Base-by-base conservation (phyloP, 2,888 invertebrate genomes). In the Drosophila neonasuta region DNA sequence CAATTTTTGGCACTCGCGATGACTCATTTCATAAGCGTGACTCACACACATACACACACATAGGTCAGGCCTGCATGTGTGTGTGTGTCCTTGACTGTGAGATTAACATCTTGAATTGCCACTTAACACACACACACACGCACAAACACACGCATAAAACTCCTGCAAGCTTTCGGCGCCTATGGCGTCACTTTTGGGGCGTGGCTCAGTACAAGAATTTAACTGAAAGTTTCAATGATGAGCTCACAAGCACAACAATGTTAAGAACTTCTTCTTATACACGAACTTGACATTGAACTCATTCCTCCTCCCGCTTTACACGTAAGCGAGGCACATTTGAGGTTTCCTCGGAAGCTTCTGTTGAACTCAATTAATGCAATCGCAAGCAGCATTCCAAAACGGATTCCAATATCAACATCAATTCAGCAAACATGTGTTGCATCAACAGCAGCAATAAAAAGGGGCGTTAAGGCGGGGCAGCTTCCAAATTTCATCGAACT, bases 251-350 rank as follows among this genome's bases (percentile, higher is more conserved):
- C 36, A 52, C 29, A 32, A 34, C 24, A 55, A 54, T 29, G n/a
- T 15, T 41, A 48, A 42, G 20, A 15, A 39, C 45, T 32, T 32
- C 45, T 32, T 32, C 32, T 32, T 44, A 8, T 34, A 9, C 80
- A 73, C 60, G 80, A 82, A 79, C 86, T 82, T 80, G 86, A 77
- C 86, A 83, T 86, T 80, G 80, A 80, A 80, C 46, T 49, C 13
- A 32, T 32, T 24, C 20, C 20, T 20, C 20, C 20, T 20, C 20
- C 20, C 20, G 20, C 20, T 24, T 24, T 8, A 17, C 17, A 2
- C 17, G 17, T 17, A 51, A 29, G 34, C 8, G 39, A 32, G 15
- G 20, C 17, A 10, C 13, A 24, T 24, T 39, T 51, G 10, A 10
- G 51, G 51, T 39, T 51, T 36, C 51, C 32, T 30, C 20, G 9